phyloP scores from a whole-genome alignment of 2,797 vertebrate genomes.

The Cyclura pinguis region DNA sequence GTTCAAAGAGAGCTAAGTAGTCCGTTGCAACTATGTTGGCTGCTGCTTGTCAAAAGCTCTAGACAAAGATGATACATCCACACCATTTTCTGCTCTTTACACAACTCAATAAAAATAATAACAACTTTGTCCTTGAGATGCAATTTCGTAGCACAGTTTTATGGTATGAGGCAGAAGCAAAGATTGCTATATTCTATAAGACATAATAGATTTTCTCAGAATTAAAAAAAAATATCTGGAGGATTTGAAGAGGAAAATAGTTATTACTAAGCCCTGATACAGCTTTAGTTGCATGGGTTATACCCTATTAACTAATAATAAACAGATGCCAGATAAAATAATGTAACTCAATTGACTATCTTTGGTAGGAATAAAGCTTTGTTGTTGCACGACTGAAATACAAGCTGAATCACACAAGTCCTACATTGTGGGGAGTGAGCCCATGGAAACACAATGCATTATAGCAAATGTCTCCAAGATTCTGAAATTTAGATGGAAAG shows the following conservation, averaged over 20 bases:
- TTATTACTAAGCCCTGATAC: not conserved
- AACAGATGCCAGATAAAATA: constrained; percentile 1
- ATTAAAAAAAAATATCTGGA: not conserved
- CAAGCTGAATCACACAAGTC: not conserved
- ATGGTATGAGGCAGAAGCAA: constrained; percentile 50
- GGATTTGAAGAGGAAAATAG: not conserved
- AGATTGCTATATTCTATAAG: not conserved
- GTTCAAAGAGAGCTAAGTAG: constrained; percentile 23
- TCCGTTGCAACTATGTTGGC: constrained; percentile 24
- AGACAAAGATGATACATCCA: constrained; percentile 35
- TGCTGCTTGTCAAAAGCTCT: constrained; percentile 38
- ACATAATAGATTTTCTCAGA: constrained; percentile 5
- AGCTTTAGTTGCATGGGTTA: not conserved
- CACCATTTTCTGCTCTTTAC: constrained; percentile 50
- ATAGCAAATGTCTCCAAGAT: not conserved
- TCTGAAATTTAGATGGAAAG: not conserved
- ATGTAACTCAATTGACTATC: not conserved
- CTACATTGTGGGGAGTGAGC: not conserved
- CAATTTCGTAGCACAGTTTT: constrained; percentile 44
- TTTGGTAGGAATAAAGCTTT: not conserved
- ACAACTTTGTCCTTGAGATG: constrained; percentile 43
- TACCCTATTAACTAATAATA: not conserved
- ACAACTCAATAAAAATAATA: constrained; percentile 57
- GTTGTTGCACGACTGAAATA: not conserved
- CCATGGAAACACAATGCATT: not conserved